phyloP scores from a whole-genome alignment of 2,797 vertebrate species.

The Tiaroga cobitis region DNA sequence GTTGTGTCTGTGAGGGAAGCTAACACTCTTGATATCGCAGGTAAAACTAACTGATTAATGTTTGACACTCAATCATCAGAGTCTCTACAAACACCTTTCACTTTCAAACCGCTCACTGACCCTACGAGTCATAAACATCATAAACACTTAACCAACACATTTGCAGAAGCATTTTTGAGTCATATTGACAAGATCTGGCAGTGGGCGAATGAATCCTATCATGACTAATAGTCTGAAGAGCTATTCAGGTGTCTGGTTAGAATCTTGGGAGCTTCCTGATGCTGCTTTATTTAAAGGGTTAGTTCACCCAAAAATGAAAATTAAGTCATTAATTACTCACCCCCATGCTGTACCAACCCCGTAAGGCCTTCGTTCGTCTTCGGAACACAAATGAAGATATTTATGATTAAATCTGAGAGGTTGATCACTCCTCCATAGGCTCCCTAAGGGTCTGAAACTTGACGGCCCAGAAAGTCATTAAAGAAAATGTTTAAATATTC shows the following conservation, averaged over 20 bases:
- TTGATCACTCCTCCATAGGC: too few relatives aligned
- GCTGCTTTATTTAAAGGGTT: conserved; percentile 7
- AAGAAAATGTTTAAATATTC: too few relatives aligned
- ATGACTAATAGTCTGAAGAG: conserved; percentile 4
- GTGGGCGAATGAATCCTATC: background rate
- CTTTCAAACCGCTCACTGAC: conserved; percentile 31
- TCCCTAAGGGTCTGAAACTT: too few relatives aligned
- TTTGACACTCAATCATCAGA: conserved; percentile 19
- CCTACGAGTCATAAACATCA: conserved; percentile 4
- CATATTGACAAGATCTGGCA: conserved; percentile 5
- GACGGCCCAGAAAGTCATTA: too few relatives aligned
- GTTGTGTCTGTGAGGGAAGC: background rate
- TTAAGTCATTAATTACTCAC: too few relatives aligned
- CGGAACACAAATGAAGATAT: too few relatives aligned
- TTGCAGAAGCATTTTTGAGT: conserved; percentile 20
- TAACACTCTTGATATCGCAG: background rate
- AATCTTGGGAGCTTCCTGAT: background rate
- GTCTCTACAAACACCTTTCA: conserved; percentile 35
- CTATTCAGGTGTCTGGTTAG: background rate
- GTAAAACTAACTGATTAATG: conserved; percentile 12
- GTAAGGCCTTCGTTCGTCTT: too few relatives aligned
- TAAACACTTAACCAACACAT: conserved; percentile 19
- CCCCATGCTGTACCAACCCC: too few relatives aligned
- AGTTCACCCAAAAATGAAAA: too few relatives aligned
- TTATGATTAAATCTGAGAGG: too few relatives aligned